These are phyloP conservation scores for Lycodopsis pacificus DNA, from an alignment of 2,797 vertebrate species.

Conservation along the genomic window DNA sequence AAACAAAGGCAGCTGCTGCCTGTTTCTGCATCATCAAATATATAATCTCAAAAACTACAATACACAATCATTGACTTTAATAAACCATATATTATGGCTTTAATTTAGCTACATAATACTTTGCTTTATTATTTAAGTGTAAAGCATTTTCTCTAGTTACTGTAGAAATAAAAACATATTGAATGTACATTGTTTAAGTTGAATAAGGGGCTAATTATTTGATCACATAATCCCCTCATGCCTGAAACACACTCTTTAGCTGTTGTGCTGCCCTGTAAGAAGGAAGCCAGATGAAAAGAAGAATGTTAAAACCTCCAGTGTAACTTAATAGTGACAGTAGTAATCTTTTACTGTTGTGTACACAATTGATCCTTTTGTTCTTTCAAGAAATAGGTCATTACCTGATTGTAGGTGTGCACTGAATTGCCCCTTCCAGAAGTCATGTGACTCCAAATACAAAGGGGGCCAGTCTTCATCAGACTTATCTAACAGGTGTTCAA, in stretches of 20 bases:
- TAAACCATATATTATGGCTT: neutral
- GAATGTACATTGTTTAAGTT: neutral
- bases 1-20: neutral
- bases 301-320: neutral
- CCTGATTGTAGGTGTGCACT: conserved; percentile 66
- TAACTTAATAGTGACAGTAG: conserved; percentile 24
- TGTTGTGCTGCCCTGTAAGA: neutral
- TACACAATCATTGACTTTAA: neutral
- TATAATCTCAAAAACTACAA: neutral
- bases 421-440: conserved; percentile 72
- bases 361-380: conserved; percentile 75
- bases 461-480: conserved; percentile 73
- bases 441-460: conserved; percentile 80
- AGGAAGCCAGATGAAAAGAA: conserved; percentile 11
- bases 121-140: neutral
- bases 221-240: neutral
- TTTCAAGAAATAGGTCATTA: conserved; percentile 77
- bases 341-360: conserved; percentile 43
- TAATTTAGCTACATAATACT: neutral
- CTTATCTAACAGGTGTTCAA: conserved; percentile 72
- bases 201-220: neutral
- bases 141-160: neutral
- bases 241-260: neutral
- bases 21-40: neutral
- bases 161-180: neutral